Evolutionary conservation across 2,113 vertebrate genomes (phyloP), one percentile per base, ranked within the genome.

Genomic region (Melanostigma gelatinosum): DNA sequence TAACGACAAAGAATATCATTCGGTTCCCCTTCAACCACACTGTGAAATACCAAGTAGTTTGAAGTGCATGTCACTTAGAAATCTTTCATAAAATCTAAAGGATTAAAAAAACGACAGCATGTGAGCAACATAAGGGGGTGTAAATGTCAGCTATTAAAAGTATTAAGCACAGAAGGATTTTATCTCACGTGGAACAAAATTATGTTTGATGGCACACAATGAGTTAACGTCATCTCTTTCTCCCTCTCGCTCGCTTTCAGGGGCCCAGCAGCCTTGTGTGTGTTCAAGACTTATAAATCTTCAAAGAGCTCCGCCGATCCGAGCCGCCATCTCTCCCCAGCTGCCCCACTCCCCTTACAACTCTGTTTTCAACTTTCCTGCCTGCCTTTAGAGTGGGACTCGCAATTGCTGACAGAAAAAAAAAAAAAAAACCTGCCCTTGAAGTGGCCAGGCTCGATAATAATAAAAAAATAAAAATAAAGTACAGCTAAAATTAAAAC

Each of bases 251-350:
- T 86, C n/a, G 50, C 74, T 72, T 85, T 94, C 91, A 95, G 95
- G 92, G 96, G 94, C 95, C 95, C 91, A 90, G 90, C 94, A 95
- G 93, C 92, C 95, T 93, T 95, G 95, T 95, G 95, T 95, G 94
- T 94, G 95, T 95, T 96, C 95, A 97, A 95, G 93, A 94, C 95
- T 95, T 93, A 91, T 91, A 95, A 96, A 96, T 96, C 96, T 97
- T 97, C 97, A 97, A 97, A 97, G 96, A 88, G 88, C 94, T 94
- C 86, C 50, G 78, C 85, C 84, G 86, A 87, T 90, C 83, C 9
- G 82, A 83, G 88, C 72, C 61, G 78, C 87, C 93, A 92, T 87
- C 84, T 79, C 89, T 89, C 84, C 90, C 69, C 92, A 93, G 93
- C 95, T 96, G 96, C 94, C 94, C 91, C 75, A 11, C 88, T 85